Percentiles rank a stretch among this genome's conserved stretches.
Conservation (phyloP, 2,888 invertebrate genomes). For the Capitulum mitella region DNA sequence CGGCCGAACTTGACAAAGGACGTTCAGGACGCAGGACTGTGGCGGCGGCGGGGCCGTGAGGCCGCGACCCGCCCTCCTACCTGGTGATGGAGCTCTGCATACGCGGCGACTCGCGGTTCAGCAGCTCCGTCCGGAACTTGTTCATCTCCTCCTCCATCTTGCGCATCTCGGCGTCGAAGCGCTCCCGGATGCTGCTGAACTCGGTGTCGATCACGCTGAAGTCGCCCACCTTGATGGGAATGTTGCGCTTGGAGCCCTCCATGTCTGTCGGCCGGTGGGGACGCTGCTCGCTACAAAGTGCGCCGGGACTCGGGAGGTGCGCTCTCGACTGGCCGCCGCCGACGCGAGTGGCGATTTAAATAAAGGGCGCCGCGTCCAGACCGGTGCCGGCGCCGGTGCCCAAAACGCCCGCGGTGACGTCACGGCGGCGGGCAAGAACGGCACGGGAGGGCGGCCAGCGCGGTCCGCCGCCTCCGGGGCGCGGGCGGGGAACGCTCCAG, state of each 20-base stretch:
- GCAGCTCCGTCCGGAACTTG: slow-evolving; percentile 82
- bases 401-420: slow-evolving; percentile 8
- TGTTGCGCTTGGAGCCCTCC: slow-evolving; percentile 34
- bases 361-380: not conserved
- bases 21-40: too few species aligned
- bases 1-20: too few species aligned
- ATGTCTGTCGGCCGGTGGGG: slow-evolving; percentile 19
- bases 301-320: not conserved
- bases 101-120: slow-evolving; percentile 85
- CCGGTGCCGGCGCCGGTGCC: not conserved
- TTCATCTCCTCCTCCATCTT: slow-evolving; percentile 99
- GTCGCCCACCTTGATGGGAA: slow-evolving; percentile 83
- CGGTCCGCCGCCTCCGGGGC: too few species aligned
- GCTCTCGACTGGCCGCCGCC: not conserved
- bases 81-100: slow-evolving; percentile 48
- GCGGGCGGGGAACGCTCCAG: too few species aligned
- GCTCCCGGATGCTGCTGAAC: slow-evolving; percentile 89
- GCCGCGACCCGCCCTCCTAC: slow-evolving; percentile 27
- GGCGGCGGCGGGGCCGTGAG: too few species aligned
- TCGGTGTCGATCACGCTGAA: slow-evolving; percentile 94
- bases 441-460: too few species aligned
- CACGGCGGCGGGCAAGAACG: not conserved
- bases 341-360: slow-evolving; percentile 9
- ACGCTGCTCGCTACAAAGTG: not conserved
- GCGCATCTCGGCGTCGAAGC: slow-evolving; percentile 93